phyloP scores from a whole-genome alignment of 2,888 invertebrate genomes.

The Psococerastis gibbosa region DNA sequence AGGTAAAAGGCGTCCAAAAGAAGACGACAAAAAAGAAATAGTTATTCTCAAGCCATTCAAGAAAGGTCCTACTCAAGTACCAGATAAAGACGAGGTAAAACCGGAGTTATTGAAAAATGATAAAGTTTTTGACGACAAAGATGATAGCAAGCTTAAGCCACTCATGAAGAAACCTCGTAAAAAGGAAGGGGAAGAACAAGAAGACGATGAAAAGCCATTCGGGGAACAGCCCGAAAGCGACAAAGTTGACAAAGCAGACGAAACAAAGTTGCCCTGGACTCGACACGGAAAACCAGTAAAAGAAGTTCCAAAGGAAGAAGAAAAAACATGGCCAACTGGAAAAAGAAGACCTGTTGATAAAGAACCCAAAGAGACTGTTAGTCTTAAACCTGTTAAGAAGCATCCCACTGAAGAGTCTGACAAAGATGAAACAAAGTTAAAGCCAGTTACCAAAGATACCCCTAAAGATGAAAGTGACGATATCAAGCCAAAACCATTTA shows the following conservation, averaged over 20 bases:
- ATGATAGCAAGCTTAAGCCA: conserved; percentile 16
- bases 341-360: conserved; percentile 22
- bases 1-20: too few relatives aligned
- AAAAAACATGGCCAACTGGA: conserved; percentile 22
- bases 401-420: conserved; percentile 22
- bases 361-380: conserved; percentile 2
- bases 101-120: conserved; percentile 18
- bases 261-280: conserved; percentile 16
- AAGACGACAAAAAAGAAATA: neutral
- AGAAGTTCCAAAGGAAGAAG: conserved; percentile 14
- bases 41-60: conserved; percentile 13
- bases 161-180: conserved; percentile 13
- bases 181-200: conserved; percentile 17
- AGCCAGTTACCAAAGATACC: conserved; percentile 22
- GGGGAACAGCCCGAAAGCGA: neutral
- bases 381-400: conserved; percentile 22
- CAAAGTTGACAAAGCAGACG: conserved; percentile 14
- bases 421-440: conserved; percentile 21
- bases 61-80: conserved; percentile 16
- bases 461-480: conserved; percentile 21
- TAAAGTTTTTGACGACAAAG: conserved; percentile 18
- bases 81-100: conserved; percentile 16
- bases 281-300: conserved; percentile 5
- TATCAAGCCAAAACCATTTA: conserved; percentile 14
- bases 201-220: conserved; percentile 13